phyloP scores from a whole-genome alignment of 2,888 invertebrate genomes.

The Arctia plantaginis region DNA sequence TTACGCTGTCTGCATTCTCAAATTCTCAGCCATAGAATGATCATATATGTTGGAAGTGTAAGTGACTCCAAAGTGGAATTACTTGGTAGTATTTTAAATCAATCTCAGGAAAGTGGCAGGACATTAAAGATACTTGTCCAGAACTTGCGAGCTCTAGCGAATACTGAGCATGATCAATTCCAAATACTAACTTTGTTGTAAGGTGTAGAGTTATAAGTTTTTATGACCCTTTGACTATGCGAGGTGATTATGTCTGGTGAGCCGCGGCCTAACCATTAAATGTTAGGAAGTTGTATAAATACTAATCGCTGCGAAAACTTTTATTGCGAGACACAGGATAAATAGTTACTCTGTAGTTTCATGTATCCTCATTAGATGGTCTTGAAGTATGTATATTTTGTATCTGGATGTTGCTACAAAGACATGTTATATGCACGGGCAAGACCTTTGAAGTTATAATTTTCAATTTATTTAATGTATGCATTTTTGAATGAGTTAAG shows the following conservation, averaged over 20 bases:
- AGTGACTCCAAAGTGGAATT: background rate
- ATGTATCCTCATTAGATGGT: background rate
- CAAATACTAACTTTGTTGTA: background rate
- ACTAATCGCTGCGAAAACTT: background rate
- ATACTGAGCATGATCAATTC: background rate
- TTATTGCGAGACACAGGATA: background rate
- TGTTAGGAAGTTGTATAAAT: background rate
- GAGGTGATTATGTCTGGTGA: background rate
- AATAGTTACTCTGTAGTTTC: background rate
- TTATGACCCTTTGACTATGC: background rate
- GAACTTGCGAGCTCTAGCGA: background rate
- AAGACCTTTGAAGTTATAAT: background rate
- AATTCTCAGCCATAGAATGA: background rate
- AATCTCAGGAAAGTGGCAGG: background rate
- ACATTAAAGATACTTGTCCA: background rate
- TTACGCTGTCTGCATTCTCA: background rate
- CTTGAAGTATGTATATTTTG: background rate
- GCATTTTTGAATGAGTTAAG: background rate
- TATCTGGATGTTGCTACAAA: background rate
- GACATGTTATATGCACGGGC: background rate
- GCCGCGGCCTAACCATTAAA: background rate
- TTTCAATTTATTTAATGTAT: background rate
- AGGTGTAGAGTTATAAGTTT: background rate
- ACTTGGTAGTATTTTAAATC: background rate
- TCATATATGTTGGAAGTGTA: background rate